Base-by-base conservation (phyloP, 2,797 vertebrate species). In the Neosilurus mollespiculum region DNA sequence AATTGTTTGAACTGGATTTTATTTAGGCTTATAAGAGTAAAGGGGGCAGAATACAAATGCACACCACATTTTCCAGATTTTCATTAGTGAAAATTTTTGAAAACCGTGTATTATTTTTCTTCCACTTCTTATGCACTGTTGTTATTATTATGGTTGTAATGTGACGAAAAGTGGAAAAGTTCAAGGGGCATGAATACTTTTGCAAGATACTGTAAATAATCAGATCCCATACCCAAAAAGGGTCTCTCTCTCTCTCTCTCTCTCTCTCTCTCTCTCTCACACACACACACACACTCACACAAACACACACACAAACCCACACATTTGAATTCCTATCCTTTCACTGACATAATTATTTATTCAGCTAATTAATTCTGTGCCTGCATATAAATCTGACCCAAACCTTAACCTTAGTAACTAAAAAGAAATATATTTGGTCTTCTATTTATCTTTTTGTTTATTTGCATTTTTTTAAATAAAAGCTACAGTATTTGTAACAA, bases 351-450 rank as follows among this genome's bases (percentile, higher is more conserved):
- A 75, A 75, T 34, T 75, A 34, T 58, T 26, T 12, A 58, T 58
- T 53, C 54, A 59, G 54, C 9, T 34, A 76, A 76, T 76, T 76
- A 75, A 75, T 75, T 75, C 72, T 58, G 0, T 58, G 53, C 26
- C n/a, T 16, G 26, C 53, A 20, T 9, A 26, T 53, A 72, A 72
- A 15, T 72, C 54, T 76, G 72, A 76, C 54, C 72, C 54, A 34
- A 34, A 76, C 18, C 54, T 59, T 76, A 34, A 76, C 72, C 72
- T 76, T 59, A 30, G 53, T 56, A 58, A 11, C 53, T 26, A 58
- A 34, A 75, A 75, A 4, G 26, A 75, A 20, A 53, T 53, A 12
- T 7, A 43, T 53, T 16, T 22, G 6, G 24, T 56, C 9, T 20
- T 18, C 12, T 58, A 20, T 75, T 34, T 76, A 22, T 75, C 58